Evolutionary conservation across 1,140 invertebrate species (phyloP), one percentile per base, ranked within the genome.

Genomic region (Drosophila nikananu): DNA sequence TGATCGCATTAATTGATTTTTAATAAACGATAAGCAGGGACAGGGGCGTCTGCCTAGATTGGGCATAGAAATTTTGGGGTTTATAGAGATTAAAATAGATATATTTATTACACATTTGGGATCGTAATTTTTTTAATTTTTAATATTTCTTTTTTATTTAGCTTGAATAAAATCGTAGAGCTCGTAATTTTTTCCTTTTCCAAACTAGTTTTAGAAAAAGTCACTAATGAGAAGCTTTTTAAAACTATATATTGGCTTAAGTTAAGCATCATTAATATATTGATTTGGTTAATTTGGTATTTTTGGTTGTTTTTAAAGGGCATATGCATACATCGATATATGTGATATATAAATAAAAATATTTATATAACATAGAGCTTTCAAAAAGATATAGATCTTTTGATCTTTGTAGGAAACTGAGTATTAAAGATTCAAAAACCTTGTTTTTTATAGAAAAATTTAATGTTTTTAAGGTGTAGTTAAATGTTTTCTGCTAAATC

Each of bases 1-100:
- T 77, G 73, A 78, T 74, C 77, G 77, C 72, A 87, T 86, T 83
- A 86, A 81, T 78, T 78, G 78, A 81, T 86, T 78, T 68, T 66
- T 62, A 81, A 74, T 81, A 77, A 60, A 74, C 58, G 82, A 84
- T 81, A 78, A 84, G 61, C 60, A 32, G 44, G 35, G 44, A 3
- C 60, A 44, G 52, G 44, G 48, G 42, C 75, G 64, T 58, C 49
- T 19, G 10, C 17, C 13, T 10, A 5, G 27, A 12, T n/a, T n/a
- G 39, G 49, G 23, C 0, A 37, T 37, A 55, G 52, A 23, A 23
- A n/a, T 9, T 13, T n/a, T 7, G 32, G 27, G 15, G 9, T 5
- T 27, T 27, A 10, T 25, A 25, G 2, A 41, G 23, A 58, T 19
- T 32, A 35, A 35, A 35, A 35, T 35, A 35, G 13, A 32, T 32